Conservation (phyloP, 1,140 invertebrate genomes). For the Platyscapa corneri region DNA sequence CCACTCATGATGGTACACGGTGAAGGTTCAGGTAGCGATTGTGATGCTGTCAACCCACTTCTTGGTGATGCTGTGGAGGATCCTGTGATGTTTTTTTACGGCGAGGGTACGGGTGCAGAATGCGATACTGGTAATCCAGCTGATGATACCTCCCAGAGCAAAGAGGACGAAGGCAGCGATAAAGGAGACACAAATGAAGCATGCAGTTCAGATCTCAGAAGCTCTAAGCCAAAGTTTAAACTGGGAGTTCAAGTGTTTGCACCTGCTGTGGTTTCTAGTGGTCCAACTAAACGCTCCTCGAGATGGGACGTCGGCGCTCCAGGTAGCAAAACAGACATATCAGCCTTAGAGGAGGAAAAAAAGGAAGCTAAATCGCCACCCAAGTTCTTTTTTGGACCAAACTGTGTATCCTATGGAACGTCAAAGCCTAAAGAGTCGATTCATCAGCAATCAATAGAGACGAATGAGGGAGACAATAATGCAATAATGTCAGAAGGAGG, state of each 20-base stretch:
- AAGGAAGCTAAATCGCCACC: constrained; percentile 56
- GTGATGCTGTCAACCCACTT: constrained; percentile 76
- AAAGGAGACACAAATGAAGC: constrained; percentile 25
- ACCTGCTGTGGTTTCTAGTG: constrained; percentile 46
- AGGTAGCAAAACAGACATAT: constrained; percentile 63
- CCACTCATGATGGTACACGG: constrained; percentile 83
- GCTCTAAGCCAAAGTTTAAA: constrained; percentile 66
- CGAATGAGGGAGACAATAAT: constrained; percentile 23
- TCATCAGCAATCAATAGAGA: constrained; percentile 10
- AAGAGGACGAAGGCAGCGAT: not conserved
- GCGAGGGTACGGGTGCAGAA: constrained; percentile 82
- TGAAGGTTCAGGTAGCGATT: constrained; percentile 83
- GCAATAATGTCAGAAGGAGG: constrained; percentile 1
- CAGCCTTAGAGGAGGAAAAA: constrained; percentile 46
- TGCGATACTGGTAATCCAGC: constrained; percentile 80
- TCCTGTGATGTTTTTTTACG: constrained; percentile 81
- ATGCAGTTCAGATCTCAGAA: constrained; percentile 1
- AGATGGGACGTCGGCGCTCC: constrained; percentile 74
- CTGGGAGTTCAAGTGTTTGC: constrained; percentile 71
- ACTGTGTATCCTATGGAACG: constrained; percentile 69
- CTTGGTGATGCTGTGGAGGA: constrained; percentile 83
- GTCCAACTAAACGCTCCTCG: constrained; percentile 68
- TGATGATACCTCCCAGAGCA: constrained; percentile 32
- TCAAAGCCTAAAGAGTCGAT: constrained; percentile 26
- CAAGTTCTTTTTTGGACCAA: constrained; percentile 73